A percentile compares a stretch with the other conserved stretches of the same genome.
These are phyloP conservation scores for Luidia sarsii DNA, from an alignment of 53 echinoderm and acorn worm genomes.

Conservation along the genomic window DNA sequence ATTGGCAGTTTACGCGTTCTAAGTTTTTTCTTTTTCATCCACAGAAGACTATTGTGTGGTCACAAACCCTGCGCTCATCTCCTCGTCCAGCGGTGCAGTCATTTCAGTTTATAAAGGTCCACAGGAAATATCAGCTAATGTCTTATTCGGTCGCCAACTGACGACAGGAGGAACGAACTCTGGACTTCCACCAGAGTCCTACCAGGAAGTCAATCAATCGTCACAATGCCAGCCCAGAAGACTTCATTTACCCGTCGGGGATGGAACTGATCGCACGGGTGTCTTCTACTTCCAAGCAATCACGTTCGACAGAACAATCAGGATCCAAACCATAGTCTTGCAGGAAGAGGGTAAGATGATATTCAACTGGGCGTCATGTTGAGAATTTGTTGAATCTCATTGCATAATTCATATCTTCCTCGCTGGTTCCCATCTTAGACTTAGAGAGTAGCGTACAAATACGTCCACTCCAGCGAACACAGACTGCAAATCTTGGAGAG, in stretches of 20 bases:
- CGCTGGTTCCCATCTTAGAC: too few relatives aligned
- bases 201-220: neutral
- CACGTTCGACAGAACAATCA: too few relatives aligned
- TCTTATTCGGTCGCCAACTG: conserved; percentile 33
- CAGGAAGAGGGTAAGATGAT: too few relatives aligned
- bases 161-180: neutral
- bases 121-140: conserved; percentile 1
- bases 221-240: neutral
- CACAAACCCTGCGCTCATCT: neutral
- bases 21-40: too few relatives aligned
- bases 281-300: neutral
- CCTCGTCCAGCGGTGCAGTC: neutral
- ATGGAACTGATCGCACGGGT: neutral
- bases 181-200: neutral
- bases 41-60: conserved; percentile 6
- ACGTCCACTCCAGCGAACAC: neutral
- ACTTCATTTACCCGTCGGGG: neutral
- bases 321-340: too few relatives aligned
- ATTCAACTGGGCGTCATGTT: too few relatives aligned
- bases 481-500: neutral
- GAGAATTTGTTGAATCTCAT: too few relatives aligned
- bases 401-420: too few relatives aligned
- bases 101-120: conserved; percentile 17
- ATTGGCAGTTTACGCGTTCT: too few relatives aligned
- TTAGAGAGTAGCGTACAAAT: too few relatives aligned